A percentile compares a stretch with the other conserved stretches of the same genome.
Evolutionary conservation across 1,140 invertebrate genomes (phyloP).

Genomic region (Drosophila lowei): DNA sequence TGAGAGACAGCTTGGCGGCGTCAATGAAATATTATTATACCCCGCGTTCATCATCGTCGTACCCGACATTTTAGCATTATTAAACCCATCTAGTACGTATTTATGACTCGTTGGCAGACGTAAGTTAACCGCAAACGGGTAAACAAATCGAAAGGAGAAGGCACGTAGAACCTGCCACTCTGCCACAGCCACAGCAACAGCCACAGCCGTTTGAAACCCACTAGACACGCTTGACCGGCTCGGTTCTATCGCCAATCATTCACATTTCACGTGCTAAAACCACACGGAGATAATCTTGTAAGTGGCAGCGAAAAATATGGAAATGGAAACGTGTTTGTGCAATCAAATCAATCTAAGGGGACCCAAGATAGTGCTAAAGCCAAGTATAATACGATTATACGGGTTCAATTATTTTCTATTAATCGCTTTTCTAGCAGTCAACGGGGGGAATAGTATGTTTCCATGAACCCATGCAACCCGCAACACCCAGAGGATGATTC

Average conservation of each 20-base stretch:
- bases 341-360: constrained; percentile 57
- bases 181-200: constrained; percentile 15
- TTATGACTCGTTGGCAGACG: constrained; percentile 33
- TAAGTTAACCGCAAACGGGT: constrained; percentile 43
- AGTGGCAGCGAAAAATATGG: constrained; percentile 36
- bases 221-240: constrained; percentile 22
- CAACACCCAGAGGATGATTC: neutral
- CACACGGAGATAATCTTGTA: constrained; percentile 34
- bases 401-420: constrained; percentile 30
- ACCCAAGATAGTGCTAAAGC: constrained; percentile 23
- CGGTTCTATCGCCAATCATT: constrained; percentile 43
- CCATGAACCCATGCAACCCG: neutral
- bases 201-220: neutral
- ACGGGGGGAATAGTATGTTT: neutral
- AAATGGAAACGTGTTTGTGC: constrained; percentile 66
- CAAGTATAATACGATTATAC: constrained; percentile 13
- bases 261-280: constrained; percentile 59
- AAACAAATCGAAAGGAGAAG: constrained; percentile 44
- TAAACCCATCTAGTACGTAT: constrained; percentile 34
- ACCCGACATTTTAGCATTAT: constrained; percentile 55
- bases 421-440: constrained; percentile 3
- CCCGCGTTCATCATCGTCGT: constrained; percentile 17
- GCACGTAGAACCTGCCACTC: constrained; percentile 49
- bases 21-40: neutral
- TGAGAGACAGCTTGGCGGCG: constrained; percentile 32